Conservation (phyloP, 2,888 invertebrate genomes). For the Sepiola atlantica region DNA sequence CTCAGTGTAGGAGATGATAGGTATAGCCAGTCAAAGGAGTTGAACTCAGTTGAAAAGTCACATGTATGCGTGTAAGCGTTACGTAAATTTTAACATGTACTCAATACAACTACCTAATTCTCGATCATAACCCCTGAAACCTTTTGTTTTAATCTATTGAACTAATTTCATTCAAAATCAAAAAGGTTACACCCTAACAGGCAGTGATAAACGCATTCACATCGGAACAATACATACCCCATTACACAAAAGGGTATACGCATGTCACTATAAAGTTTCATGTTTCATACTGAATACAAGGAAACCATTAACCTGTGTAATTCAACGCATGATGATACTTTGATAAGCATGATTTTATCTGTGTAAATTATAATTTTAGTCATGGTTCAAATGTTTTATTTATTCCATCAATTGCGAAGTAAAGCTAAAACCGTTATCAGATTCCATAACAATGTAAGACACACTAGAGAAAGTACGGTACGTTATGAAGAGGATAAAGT, state of each 20-base stretch:
- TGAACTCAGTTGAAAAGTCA: no score
- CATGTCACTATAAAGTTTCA: not conserved
- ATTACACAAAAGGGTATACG: not conserved
- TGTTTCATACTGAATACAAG: not conserved
- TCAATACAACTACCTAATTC: no score
- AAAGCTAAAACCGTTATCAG: not conserved
- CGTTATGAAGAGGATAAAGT: not conserved
- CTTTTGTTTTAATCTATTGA: no score
- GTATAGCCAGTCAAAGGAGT: no score
- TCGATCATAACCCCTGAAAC: no score
- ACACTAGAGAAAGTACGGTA: not conserved
- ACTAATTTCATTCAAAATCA: no score
- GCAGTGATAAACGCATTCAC: no score
- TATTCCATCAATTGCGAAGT: not conserved
- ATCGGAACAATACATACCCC: no score
- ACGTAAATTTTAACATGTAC: no score
- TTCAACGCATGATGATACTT: not conserved
- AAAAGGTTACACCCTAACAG: no score
- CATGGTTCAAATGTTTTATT: not conserved
- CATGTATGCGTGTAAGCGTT: no score
- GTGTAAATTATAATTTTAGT: not conserved
- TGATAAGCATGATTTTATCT: not conserved
- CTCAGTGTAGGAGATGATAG: no score
- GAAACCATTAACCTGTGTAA: not conserved
- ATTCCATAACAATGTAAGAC: not conserved